phyloP scores from a whole-genome alignment of 2,888 invertebrate genomes.

The Shargacucullia verbasci region DNA sequence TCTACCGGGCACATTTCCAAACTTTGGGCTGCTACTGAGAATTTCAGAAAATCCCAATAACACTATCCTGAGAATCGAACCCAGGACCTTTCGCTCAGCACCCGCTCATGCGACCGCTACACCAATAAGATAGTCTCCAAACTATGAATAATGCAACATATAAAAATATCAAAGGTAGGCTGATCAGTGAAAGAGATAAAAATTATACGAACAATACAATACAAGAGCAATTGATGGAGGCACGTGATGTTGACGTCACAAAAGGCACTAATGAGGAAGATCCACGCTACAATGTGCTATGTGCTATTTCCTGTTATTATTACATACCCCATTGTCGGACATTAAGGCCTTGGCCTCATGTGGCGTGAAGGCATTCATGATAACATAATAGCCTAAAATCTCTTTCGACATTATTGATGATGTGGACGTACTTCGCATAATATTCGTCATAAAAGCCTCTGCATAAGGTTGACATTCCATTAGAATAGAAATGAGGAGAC shows the following conservation, averaged over 20 bases:
- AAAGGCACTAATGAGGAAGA: slow-evolving; percentile 46
- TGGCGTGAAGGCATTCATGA: slow-evolving; percentile 20
- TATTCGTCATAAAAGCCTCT: neutral
- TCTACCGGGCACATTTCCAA: too few species aligned
- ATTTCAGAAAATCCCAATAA: too few species aligned
- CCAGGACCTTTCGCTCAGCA: too few species aligned
- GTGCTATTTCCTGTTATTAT: slow-evolving; percentile 47
- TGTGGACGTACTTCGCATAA: neutral
- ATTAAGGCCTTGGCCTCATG: slow-evolving; percentile 15
- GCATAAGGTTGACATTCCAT: too few species aligned
- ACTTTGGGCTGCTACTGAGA: too few species aligned
- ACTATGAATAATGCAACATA: too few species aligned
- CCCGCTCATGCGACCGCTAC: too few species aligned
- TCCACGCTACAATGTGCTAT: slow-evolving; percentile 33
- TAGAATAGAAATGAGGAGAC: too few species aligned
- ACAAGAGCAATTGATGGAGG: slow-evolving; percentile 26
- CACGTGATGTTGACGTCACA: slow-evolving; percentile 31
- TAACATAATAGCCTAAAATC: slow-evolving; percentile 22
- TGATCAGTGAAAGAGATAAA: slow-evolving; percentile 12
- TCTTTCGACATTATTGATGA: slow-evolving; percentile 14
- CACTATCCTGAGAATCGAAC: too few species aligned
- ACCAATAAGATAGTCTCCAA: too few species aligned
- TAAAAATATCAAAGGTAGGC: neutral
- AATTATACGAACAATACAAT: slow-evolving; percentile 23
- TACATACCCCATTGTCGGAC: slow-evolving; percentile 30